phyloP scores from a whole-genome alignment of 2,797 vertebrate species.

The Graptemys geographica region DNA sequence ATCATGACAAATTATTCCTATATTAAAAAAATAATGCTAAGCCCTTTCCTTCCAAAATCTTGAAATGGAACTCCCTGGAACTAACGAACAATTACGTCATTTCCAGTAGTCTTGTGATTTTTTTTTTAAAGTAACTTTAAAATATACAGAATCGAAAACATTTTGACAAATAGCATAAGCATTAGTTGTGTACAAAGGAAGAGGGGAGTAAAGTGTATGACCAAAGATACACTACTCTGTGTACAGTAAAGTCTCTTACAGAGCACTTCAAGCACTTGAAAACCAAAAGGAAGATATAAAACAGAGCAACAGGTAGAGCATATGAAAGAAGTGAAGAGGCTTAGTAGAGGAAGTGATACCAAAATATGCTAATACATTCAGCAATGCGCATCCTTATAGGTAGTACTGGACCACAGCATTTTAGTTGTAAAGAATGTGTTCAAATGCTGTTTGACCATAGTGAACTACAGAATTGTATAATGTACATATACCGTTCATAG shows the following conservation, averaged over 20 bases:
- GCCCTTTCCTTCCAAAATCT: conserved; percentile 14
- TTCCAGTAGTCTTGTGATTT: not conserved
- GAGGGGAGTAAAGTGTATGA: not conserved
- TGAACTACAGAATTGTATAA: not conserved
- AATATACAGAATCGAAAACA: not conserved
- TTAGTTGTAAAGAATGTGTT: not conserved
- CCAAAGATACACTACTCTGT: not conserved
- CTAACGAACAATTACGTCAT: not conserved
- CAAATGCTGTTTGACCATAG: not conserved
- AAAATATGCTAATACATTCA: not conserved
- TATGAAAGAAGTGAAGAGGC: not conserved
- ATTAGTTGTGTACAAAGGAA: not conserved
- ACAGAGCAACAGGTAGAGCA: not conserved
- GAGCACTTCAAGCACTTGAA: not conserved
- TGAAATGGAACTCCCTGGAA: not conserved
- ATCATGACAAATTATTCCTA: conserved; percentile 18
- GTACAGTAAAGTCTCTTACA: not conserved
- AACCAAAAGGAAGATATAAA: not conserved
- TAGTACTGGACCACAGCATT: not conserved
- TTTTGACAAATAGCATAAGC: not conserved
- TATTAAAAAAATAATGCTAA: not conserved
- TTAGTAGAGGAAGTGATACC: not conserved
- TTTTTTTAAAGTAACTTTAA: conserved; percentile 37
- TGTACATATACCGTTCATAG: not conserved
- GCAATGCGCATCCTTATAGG: not conserved